Conservation (phyloP, 2,797 vertebrate species). For the Lagorchestes hirsutus region DNA sequence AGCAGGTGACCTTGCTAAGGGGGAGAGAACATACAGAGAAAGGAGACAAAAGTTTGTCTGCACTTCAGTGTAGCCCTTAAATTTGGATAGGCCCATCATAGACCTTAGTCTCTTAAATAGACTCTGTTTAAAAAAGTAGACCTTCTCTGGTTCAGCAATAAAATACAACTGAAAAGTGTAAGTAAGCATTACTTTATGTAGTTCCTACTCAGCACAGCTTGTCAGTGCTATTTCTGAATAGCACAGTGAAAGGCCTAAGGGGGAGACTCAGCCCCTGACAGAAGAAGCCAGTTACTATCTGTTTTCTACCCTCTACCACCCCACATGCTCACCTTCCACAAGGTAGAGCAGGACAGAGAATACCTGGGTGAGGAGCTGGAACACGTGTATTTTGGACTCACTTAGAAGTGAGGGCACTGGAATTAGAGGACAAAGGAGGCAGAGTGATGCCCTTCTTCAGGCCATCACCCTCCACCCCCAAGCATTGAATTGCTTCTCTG, state of each 20-base stretch:
- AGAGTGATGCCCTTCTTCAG: not conserved
- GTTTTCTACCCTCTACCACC: not conserved
- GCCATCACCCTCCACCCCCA: not conserved
- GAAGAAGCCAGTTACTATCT: not conserved
- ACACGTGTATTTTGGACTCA: not conserved
- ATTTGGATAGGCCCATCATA: not conserved
- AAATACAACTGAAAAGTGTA: not conserved
- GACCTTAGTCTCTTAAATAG: not conserved
- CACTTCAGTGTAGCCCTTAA: not conserved
- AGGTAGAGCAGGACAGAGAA: not conserved
- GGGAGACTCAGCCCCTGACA: not conserved
- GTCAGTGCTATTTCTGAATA: not conserved
- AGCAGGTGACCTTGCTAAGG: not conserved
- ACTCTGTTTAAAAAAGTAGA: not conserved
- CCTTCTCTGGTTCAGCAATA: not conserved
- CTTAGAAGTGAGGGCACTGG: not conserved
- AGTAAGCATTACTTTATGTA: too few species aligned
- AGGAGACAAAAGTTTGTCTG: not conserved
- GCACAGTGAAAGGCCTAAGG: not conserved
- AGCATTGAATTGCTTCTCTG: not conserved
- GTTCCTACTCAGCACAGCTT: not conserved
- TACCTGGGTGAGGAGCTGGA: not conserved
- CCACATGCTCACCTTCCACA: not conserved
- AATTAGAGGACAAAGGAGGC: not conserved
- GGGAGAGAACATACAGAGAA: too few species aligned